These are phyloP conservation scores for Ornithorhynchus anatinus DNA, from an alignment of 2,113 vertebrate species.

Conservation along the genomic window DNA sequence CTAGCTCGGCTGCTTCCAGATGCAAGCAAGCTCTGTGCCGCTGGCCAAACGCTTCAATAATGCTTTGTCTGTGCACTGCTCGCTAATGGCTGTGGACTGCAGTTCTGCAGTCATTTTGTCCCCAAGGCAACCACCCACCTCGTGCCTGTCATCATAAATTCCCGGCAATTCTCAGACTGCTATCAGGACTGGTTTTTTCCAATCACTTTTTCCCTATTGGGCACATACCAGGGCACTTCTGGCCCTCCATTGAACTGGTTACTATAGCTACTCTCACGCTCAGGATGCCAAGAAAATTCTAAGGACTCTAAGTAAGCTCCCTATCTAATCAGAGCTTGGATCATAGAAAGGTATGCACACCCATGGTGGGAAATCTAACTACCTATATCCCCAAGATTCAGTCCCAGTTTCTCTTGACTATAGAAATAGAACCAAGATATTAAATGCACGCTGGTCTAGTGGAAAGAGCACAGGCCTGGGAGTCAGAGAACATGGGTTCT, in stretches of 20 bases:
- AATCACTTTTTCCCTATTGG: neutral
- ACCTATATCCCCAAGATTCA: neutral
- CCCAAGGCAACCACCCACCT: neutral
- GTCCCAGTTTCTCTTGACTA: neutral
- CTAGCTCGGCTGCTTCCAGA: no score
- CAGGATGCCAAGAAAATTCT: neutral
- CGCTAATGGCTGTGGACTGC: neutral
- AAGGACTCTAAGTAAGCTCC: neutral
- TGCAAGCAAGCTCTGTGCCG: no score
- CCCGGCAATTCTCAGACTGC: neutral
- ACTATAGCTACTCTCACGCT: neutral
- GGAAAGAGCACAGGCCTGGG: no score
- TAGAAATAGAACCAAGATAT: no score
- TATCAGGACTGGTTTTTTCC: neutral
- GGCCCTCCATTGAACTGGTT: neutral
- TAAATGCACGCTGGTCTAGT: no score
- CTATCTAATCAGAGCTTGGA: rapidly evolving
- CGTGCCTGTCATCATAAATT: neutral
- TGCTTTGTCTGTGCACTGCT: neutral
- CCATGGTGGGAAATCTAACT: neutral
- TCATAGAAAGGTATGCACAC: neutral
- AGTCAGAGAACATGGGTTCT: no score
- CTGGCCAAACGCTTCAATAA: no score
- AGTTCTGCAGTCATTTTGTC: neutral
- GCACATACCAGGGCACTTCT: neutral